phyloP scores from a whole-genome alignment of 2,113 vertebrate genomes.

The Neolamprologus variostigma region DNA sequence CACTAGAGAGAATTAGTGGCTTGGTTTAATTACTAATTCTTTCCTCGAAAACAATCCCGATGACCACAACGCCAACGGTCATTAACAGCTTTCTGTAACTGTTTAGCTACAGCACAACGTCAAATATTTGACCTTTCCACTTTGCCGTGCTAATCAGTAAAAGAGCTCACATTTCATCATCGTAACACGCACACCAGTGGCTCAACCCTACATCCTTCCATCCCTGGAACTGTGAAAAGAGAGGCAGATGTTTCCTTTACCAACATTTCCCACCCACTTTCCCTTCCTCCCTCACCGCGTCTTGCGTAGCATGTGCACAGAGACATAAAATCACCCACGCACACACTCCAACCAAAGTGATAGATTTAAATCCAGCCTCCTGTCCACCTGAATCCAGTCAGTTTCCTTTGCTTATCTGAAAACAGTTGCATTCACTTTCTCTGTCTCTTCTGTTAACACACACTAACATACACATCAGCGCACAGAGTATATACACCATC shows the following conservation, averaged over 20 bases:
- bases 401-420: background rate
- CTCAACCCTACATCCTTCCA: slow-evolving; percentile 7
- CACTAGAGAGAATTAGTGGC: background rate
- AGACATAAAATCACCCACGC: background rate
- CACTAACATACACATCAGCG: background rate
- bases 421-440: background rate
- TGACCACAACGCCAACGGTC: background rate
- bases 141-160: background rate
- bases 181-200: background rate
- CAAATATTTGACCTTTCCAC: background rate
- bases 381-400: background rate
- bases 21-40: background rate
- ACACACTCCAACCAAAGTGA: background rate
- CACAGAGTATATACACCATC: background rate
- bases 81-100: background rate
- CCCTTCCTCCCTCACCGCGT: background rate
- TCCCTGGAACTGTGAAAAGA: background rate
- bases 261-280: background rate
- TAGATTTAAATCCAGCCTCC: background rate
- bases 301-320: background rate
- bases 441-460: background rate
- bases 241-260: slow-evolving; percentile 68
- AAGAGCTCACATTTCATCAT: background rate
- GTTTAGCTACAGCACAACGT: background rate
- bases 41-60: background rate